Evolutionary conservation across 2,797 vertebrate species (phyloP).

Genomic region (Notamacropus eugenii): DNA sequence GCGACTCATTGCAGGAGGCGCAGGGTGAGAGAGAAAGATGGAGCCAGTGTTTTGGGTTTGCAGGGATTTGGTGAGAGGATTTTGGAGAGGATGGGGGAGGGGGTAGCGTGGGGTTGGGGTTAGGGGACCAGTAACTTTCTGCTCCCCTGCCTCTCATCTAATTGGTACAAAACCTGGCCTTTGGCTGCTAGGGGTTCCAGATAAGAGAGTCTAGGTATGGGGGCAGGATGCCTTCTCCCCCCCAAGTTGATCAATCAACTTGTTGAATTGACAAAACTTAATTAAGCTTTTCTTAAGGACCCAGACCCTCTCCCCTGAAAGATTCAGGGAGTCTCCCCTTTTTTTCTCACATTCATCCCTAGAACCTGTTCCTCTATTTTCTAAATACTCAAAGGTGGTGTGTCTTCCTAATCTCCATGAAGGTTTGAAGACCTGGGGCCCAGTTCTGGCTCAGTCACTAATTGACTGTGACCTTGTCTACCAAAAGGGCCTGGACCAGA

Average conservation of each 20-base stretch:
- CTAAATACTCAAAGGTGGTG: neutral
- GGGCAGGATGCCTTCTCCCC: neutral
- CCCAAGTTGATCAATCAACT: neutral
- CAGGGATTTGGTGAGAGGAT: neutral
- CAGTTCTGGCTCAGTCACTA: neutral
- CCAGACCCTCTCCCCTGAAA: neutral
- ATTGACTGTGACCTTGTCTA: neutral
- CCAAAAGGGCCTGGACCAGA: neutral
- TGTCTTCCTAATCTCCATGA: neutral
- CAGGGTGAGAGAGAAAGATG: neutral
- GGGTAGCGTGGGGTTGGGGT: neutral
- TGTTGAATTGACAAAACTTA: neutral
- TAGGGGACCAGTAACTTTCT: neutral
- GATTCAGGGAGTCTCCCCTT: neutral
- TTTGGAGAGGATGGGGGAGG: too few species aligned
- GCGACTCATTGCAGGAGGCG: neutral
- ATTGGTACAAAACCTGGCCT: neutral
- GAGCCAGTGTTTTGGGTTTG: neutral
- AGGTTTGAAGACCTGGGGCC: neutral
- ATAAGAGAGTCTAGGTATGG: neutral
- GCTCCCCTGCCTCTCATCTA: neutral
- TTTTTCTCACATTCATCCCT: neutral
- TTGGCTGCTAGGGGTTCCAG: neutral
- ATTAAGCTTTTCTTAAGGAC: neutral
- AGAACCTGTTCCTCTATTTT: neutral